Evolutionary conservation across 2,113 vertebrate species (phyloP).

Genomic region (Gambusia holbrooki): DNA sequence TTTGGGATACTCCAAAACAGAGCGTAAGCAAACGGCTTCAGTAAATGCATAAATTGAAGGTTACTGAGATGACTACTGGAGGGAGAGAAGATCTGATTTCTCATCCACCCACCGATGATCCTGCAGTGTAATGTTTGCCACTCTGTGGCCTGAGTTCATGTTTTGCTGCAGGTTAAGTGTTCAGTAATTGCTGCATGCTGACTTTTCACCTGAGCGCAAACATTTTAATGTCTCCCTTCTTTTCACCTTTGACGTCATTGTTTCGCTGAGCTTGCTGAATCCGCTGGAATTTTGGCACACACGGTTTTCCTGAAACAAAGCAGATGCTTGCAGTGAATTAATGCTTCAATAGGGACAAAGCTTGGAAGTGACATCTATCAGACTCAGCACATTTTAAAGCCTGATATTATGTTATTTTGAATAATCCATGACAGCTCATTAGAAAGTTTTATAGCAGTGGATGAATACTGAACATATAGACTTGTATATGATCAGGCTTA

Average conservation of each 20-base stretch:
- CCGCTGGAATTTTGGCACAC: too few species aligned
- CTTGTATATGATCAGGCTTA: not conserved
- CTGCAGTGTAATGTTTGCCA: conserved; percentile 62
- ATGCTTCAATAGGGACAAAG: too few species aligned
- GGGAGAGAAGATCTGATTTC: conserved; percentile 22
- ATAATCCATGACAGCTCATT: too few species aligned
- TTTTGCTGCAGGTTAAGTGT: conserved; percentile 60
- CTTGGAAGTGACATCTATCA: too few species aligned
- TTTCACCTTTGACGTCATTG: not conserved
- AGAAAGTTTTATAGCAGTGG: too few species aligned
- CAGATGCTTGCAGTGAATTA: too few species aligned
- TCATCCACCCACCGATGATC: conserved; percentile 32
- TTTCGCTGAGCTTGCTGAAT: not conserved
- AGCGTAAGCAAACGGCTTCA: conserved; percentile 29
- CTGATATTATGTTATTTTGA: too few species aligned
- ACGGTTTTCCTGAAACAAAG: too few species aligned
- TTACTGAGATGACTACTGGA: conserved; percentile 54
- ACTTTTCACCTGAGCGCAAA: conserved; percentile 37
- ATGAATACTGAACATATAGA: not conserved
- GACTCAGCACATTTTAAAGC: too few species aligned
- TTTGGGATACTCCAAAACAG: conserved; percentile 53
- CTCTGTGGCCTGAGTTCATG: conserved; percentile 55
- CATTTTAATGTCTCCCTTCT: not conserved
- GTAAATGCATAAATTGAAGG: conserved; percentile 51
- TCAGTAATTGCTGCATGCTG: conserved; percentile 46